Evolutionary conservation across 1,140 invertebrate genomes (phyloP).

Genomic region (Hermetia illucens): DNA sequence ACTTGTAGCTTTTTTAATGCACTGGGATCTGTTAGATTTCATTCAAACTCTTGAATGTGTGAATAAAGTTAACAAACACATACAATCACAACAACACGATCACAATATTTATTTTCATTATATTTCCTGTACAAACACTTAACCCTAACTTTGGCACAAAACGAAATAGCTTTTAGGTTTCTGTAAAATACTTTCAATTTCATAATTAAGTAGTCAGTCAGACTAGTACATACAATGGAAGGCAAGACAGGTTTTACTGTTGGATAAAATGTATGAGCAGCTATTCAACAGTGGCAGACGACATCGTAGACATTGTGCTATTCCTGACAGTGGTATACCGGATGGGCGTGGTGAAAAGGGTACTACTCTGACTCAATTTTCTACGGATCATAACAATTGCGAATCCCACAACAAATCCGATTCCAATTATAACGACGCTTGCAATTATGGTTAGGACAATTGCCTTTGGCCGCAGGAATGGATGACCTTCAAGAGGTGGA

Average conservation of each 20-base stretch:
- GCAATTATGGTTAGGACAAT: conserved; percentile 23
- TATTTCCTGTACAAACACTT: too few species aligned
- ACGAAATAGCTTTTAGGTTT: too few species aligned
- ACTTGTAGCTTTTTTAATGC: too few species aligned
- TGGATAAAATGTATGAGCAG: too few species aligned
- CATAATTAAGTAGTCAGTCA: not conserved
- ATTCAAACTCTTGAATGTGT: too few species aligned
- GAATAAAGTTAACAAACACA: too few species aligned
- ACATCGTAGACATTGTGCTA: conserved; percentile 24
- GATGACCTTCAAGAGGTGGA: too few species aligned
- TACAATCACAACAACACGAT: too few species aligned
- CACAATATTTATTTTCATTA: too few species aligned
- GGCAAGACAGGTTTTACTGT: not conserved
- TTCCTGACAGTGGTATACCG: conserved; percentile 26
- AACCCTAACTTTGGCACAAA: too few species aligned
- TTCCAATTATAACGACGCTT: conserved; percentile 19
- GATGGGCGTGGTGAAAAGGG: conserved; percentile 13
- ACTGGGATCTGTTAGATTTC: too few species aligned
- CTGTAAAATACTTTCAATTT: not conserved
- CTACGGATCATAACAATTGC: conserved; percentile 11
- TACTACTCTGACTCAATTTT: conserved; percentile 1
- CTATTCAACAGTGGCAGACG: too few species aligned
- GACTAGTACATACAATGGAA: not conserved
- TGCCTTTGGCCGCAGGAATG: conserved; percentile 22
- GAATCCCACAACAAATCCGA: conserved; percentile 24